Percentiles rank a stretch among this genome's conserved stretches.
phyloP scores from a whole-genome alignment of 2,113 vertebrate species.

The Stegostoma tigrinum region DNA sequence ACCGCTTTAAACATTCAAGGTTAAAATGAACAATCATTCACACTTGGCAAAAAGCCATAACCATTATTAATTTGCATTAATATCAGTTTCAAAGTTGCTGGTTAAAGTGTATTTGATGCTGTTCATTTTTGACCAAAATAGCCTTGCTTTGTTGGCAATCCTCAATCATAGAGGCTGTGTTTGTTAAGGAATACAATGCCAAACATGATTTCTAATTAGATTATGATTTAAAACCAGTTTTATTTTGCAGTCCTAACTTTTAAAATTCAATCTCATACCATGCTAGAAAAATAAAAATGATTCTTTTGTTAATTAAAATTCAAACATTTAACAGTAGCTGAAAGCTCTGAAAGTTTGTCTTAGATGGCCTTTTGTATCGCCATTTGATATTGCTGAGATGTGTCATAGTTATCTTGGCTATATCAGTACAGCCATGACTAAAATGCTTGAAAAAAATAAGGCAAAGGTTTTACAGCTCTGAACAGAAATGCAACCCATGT shows the following conservation, averaged over 20 bases:
- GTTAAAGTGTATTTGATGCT: neutral
- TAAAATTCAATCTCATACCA: neutral
- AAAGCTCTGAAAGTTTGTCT: neutral
- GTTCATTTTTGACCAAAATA: neutral
- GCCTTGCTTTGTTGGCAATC: neutral
- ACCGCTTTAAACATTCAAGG: neutral
- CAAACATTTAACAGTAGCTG: neutral
- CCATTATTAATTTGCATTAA: neutral
- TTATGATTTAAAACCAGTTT: neutral
- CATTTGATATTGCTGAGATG: neutral
- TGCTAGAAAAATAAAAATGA: neutral
- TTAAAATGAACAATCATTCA: neutral
- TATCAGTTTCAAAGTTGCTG: neutral
- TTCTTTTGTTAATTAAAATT: neutral
- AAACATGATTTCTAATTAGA: neutral
- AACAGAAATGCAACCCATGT: neutral
- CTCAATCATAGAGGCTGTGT: neutral
- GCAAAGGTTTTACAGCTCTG: neutral
- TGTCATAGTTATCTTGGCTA: neutral
- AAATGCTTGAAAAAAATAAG: neutral
- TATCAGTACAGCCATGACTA: neutral
- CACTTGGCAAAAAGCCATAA: neutral
- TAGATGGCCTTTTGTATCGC: neutral
- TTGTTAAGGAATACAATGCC: neutral
- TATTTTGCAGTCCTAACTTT: neutral